Conservation (phyloP, 2,888 invertebrate genomes). For the Anthrax anthrax region DNA sequence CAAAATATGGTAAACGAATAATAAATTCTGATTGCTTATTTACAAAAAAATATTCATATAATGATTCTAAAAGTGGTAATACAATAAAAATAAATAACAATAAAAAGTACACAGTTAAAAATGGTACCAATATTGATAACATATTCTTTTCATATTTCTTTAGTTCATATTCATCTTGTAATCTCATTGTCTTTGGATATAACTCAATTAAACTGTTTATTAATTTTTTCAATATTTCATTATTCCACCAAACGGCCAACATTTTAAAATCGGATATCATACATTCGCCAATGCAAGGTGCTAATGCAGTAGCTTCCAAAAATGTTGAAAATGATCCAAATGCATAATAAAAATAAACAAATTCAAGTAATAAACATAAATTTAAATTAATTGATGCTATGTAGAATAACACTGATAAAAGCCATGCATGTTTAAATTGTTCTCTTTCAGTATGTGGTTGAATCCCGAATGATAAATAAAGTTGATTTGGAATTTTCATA, state of each 20-base stretch:
- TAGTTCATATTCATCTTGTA: conserved; percentile 15
- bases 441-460: conserved; percentile 15
- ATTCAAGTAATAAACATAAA: conserved; percentile 17
- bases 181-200: conserved; percentile 16
- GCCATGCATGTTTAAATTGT: too few species aligned
- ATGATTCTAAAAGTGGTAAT: conserved; percentile 7
- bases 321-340: conserved; percentile 20
- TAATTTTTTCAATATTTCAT: conserved; percentile 15
- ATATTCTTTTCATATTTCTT: conserved; percentile 14
- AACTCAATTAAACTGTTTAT: conserved; percentile 17
- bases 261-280: conserved; percentile 23
- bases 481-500: conserved; percentile 16
- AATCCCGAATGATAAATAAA: conserved; percentile 21
- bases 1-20: conserved; percentile 10
- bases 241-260: conserved; percentile 17
- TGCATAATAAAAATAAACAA: conserved; percentile 20
- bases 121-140: conserved; percentile 17
- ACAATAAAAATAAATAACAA: conserved; percentile 27
- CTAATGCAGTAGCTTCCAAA: conserved; percentile 22
- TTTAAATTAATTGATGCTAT: conserved; percentile 20
- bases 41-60: conserved; percentile 3
- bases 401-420: conserved; percentile 11
- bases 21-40: conserved; percentile 1
- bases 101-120: conserved; percentile 18
- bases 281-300: conserved; percentile 20